Conservation (phyloP, 2,888 invertebrate genomes). For the Hedychridium roseum region DNA sequence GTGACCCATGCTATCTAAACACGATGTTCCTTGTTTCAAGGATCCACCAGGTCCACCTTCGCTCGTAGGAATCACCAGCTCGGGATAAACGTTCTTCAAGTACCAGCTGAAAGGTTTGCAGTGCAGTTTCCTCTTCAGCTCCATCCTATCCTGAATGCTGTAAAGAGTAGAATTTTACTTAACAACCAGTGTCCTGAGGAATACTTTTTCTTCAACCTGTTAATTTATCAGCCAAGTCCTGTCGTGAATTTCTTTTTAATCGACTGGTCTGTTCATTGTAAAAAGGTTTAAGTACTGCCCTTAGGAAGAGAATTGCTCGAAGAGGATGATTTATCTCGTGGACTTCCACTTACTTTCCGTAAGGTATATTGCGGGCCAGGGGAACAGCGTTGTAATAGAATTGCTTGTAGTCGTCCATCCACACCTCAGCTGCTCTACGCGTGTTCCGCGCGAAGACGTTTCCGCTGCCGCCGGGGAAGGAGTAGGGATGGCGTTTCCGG, state of each 20-base stretch:
- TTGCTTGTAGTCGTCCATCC: slow-evolving; percentile 99
- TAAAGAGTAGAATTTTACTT: slow-evolving; percentile 29
- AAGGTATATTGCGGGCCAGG: slow-evolving; percentile 85
- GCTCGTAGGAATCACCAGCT: slow-evolving; percentile 77
- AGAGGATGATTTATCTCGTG: too few relatives aligned
- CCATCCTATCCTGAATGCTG: slow-evolving; percentile 86
- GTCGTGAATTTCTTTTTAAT: too few relatives aligned
- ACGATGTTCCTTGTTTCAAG: slow-evolving; percentile 82
- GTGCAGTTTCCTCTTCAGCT: slow-evolving; percentile 79
- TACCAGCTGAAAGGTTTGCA: slow-evolving; percentile 98
- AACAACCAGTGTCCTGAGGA: too few relatives aligned
- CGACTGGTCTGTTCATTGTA: too few relatives aligned
- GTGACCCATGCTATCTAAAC: slow-evolving; percentile 95
- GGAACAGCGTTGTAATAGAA: slow-evolving; percentile 95
- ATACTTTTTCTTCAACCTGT: too few relatives aligned
- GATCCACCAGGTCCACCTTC: slow-evolving; percentile 72
- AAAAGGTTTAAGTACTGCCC: too few relatives aligned
- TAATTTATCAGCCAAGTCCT: too few relatives aligned
- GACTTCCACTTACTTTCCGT: slow-evolving; percentile 88
- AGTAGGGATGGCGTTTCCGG: slow-evolving; percentile 97
- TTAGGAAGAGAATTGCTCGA: too few relatives aligned
- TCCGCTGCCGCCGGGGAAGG: slow-evolving; percentile 97
- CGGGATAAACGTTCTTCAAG: slow-evolving; percentile 91
- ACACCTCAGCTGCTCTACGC: slow-evolving; percentile 95
- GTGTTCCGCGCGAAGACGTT: slow-evolving; percentile 97